These are phyloP conservation scores for Elymnias hypermnestra DNA, from an alignment of 1,140 invertebrate species.

Conservation along the genomic window DNA sequence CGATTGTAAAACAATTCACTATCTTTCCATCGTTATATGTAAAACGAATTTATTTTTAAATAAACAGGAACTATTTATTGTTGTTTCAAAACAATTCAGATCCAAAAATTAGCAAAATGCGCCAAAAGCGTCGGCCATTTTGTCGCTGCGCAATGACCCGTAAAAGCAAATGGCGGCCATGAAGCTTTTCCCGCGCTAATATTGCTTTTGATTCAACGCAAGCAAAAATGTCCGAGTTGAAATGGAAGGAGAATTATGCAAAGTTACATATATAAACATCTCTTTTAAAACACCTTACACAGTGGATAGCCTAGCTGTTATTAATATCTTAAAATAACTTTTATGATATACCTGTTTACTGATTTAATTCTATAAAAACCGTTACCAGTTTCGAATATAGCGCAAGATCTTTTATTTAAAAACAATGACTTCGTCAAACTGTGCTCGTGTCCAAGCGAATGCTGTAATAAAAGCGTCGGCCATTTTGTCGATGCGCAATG, in stretches of 20 bases:
- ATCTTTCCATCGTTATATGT: too few species aligned
- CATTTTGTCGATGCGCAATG: constrained; percentile 18
- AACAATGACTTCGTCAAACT: constrained; percentile 1
- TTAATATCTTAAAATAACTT: too few species aligned
- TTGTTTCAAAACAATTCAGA: background rate
- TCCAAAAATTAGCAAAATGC: background rate
- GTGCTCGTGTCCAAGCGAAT: too few species aligned
- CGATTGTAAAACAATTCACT: too few species aligned
- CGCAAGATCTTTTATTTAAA: too few species aligned
- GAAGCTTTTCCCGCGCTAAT: constrained; percentile 14
- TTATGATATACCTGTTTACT: too few species aligned
- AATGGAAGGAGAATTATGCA: background rate
- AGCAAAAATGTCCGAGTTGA: constrained; percentile 9
- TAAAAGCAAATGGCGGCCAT: constrained; percentile 15
- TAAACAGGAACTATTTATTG: constrained; percentile 1
- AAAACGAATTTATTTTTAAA: background rate
- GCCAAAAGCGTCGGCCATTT: constrained; percentile 19
- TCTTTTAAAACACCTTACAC: too few species aligned
- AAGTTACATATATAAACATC: too few species aligned
- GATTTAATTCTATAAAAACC: too few species aligned
- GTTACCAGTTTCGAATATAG: too few species aligned
- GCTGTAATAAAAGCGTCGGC: constrained; percentile 18
- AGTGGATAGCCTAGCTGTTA: too few species aligned
- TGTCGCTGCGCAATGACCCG: constrained; percentile 18
- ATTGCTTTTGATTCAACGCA: constrained; percentile 21